Conservation (phyloP, 2,797 vertebrate species). For the Alcedo atthis region DNA sequence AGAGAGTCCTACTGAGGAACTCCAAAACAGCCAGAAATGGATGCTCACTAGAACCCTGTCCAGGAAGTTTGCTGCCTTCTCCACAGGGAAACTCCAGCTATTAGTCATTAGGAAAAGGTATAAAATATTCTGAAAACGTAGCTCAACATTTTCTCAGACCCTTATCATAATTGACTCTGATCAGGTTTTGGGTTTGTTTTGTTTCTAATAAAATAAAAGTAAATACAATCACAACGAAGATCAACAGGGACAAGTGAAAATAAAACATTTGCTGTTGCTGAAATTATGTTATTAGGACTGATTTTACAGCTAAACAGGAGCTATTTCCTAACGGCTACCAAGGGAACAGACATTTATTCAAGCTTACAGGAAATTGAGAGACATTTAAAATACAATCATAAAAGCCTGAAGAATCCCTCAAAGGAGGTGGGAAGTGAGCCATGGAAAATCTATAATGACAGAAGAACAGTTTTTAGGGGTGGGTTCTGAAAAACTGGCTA, state of each 20-base stretch:
- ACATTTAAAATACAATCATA: slow-evolving; percentile 11
- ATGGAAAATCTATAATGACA: background rate
- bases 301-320: slow-evolving; percentile 25
- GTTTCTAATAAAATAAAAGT: background rate
- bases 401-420: slow-evolving; percentile 20
- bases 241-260: background rate
- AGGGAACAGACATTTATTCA: slow-evolving; percentile 55
- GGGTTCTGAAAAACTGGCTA: background rate
- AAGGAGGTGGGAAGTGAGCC: background rate
- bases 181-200: background rate
- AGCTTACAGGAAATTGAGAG: slow-evolving; percentile 35
- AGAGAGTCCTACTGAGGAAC: background rate
- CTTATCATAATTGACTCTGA: background rate
- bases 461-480: background rate
- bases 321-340: slow-evolving; percentile 29
- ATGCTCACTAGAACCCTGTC: background rate
- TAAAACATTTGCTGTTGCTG: background rate
- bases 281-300: background rate
- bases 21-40: background rate
- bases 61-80: background rate
- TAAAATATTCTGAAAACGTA: background rate
- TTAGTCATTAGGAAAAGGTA: background rate
- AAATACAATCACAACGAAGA: background rate
- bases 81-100: background rate
- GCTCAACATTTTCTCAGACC: background rate